A percentile compares a stretch with the other conserved stretches of the same genome.
Conservation (phyloP, 2,888 invertebrate species). For the Sympetrum striolatum region DNA sequence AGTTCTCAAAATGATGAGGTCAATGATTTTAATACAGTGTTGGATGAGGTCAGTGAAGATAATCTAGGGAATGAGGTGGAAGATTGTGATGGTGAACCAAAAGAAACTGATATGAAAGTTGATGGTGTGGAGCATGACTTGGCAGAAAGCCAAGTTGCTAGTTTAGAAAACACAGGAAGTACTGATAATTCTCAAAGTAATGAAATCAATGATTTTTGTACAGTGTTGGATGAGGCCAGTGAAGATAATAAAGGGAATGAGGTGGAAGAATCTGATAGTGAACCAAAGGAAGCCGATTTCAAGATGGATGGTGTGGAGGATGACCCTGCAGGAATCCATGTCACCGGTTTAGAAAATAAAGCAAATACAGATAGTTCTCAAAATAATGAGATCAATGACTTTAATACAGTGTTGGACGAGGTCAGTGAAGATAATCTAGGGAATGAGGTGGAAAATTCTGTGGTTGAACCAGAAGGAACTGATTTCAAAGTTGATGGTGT, state of each 20-base stretch:
- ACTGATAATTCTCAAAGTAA: background rate
- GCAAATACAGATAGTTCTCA: background rate
- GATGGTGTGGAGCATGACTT: background rate
- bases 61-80: background rate
- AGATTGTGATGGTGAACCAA: background rate
- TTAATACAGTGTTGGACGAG: background rate
- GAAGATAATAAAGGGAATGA: background rate
- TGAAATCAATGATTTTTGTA: background rate
- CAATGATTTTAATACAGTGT: background rate
- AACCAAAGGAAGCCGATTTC: background rate
- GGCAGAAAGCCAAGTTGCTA: background rate
- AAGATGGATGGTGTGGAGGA: no score
- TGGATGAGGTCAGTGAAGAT: background rate
- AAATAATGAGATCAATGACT: background rate
- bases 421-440: background rate
- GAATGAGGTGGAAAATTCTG: background rate
- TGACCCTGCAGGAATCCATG: background rate
- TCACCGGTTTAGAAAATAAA: background rate
- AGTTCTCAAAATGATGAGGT: background rate
- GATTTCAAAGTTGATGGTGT: no score
- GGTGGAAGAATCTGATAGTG: background rate
- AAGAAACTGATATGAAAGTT: background rate
- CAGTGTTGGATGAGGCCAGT: no score
- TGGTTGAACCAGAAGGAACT: background rate
- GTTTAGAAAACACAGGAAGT: background rate